Evolutionary conservation across 2,888 invertebrate species (phyloP).

Genomic region (Zaprionus bogoriensis): DNA sequence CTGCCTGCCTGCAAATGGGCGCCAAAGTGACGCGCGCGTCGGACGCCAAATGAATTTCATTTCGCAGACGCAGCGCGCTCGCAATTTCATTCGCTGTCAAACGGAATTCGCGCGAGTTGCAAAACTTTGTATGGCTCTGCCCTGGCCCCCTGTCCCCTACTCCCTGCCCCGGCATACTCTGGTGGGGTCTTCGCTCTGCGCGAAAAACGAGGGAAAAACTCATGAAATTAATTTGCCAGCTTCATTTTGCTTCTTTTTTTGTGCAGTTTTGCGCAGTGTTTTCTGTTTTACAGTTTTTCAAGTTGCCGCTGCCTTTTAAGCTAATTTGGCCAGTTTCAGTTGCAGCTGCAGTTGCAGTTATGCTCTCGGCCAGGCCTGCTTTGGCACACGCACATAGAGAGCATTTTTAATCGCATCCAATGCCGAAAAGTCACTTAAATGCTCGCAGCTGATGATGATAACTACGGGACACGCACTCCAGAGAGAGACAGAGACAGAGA

Average conservation of each 20-base stretch:
- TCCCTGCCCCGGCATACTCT: background rate
- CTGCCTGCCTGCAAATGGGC: slow-evolving; percentile 19
- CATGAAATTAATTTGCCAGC: slow-evolving; percentile 68
- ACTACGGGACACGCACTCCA: slow-evolving; percentile 11
- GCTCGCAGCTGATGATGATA: slow-evolving; percentile 17
- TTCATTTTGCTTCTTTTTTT: slow-evolving; percentile 31
- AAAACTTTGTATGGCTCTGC: slow-evolving; percentile 46
- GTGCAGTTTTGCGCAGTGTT: background rate
- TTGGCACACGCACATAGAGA: slow-evolving; percentile 24
- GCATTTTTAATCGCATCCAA: slow-evolving; percentile 53
- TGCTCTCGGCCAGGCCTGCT: slow-evolving; percentile 1
- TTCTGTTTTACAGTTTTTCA: background rate
- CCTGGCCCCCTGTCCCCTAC: background rate
- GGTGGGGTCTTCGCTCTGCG: background rate
- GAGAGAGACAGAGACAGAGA: too few relatives aligned
- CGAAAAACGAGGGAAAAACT: slow-evolving; percentile 6
- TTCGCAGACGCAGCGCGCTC: slow-evolving; percentile 68
- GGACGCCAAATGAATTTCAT: slow-evolving; percentile 77
- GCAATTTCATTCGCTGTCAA: slow-evolving; percentile 75
- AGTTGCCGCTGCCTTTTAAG: slow-evolving; percentile 53
- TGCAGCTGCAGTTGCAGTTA: slow-evolving; percentile 13
- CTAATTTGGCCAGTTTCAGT: slow-evolving; percentile 53
- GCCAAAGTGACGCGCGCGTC: slow-evolving; percentile 60
- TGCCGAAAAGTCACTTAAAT: slow-evolving; percentile 38
- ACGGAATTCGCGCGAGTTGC: slow-evolving; percentile 57